These are phyloP conservation scores for Scyliorhinus canicula DNA, from an alignment of 2,797 vertebrate species.

Conservation along the genomic window DNA sequence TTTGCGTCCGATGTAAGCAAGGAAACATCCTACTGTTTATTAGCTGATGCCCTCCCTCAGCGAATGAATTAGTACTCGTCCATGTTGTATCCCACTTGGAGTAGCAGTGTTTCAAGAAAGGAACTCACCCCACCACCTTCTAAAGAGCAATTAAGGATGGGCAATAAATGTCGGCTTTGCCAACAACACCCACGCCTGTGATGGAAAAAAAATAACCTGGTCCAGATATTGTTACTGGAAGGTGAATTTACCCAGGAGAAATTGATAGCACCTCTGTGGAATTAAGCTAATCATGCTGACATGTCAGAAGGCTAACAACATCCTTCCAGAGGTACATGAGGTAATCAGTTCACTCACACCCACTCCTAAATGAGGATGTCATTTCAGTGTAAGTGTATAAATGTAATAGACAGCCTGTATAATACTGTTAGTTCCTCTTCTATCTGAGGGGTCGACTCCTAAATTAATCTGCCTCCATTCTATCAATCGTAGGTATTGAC, in stretches of 20 bases:
- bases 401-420: not conserved
- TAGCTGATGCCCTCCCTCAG: not conserved
- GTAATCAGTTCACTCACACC: not conserved
- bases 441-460: not conserved
- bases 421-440: not conserved
- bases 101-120: too few relatives aligned
- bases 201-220: not conserved
- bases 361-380: not conserved
- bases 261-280: not conserved
- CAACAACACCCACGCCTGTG: too few relatives aligned
- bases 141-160: too few relatives aligned
- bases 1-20: not conserved
- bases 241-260: too few relatives aligned
- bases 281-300: not conserved
- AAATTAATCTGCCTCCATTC: not conserved
- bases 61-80: not conserved
- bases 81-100: not conserved
- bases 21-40: not conserved
- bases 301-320: not conserved
- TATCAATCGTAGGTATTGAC: not conserved
- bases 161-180: not conserved
- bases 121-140: not conserved
- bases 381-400: not conserved
- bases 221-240: not conserved
- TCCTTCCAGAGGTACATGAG: not conserved